These are phyloP conservation scores for Catocala nupta DNA, from an alignment of 2,888 invertebrate species.

Conservation along the genomic window DNA sequence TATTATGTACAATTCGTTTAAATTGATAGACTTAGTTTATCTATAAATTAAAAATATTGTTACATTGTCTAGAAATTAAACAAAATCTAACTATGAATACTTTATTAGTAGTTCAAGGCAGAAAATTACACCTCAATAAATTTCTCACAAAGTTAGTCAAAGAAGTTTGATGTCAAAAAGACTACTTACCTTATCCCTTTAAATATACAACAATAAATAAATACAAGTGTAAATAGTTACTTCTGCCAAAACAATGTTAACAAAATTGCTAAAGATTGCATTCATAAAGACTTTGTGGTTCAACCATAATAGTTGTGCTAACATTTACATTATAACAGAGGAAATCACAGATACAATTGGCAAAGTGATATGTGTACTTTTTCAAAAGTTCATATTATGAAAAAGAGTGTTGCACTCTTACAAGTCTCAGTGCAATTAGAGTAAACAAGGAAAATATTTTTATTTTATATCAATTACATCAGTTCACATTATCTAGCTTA, in stretches of 20 bases:
- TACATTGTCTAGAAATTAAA: neutral
- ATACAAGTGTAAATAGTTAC: constrained; percentile 49
- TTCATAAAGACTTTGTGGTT: constrained; percentile 18
- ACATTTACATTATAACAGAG: constrained; percentile 13
- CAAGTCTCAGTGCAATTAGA: neutral
- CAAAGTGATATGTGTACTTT: constrained; percentile 40
- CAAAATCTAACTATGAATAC: constrained; percentile 41
- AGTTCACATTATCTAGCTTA: too few relatives aligned
- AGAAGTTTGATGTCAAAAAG: constrained; percentile 44
- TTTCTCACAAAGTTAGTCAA: constrained; percentile 38
- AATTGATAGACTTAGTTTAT: neutral
- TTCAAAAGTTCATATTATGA: too few relatives aligned
- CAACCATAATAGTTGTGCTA: constrained; percentile 38
- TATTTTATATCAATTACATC: too few relatives aligned
- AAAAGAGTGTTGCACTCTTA: neutral
- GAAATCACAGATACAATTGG: constrained; percentile 48
- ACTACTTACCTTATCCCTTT: constrained; percentile 34
- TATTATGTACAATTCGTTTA: neutral
- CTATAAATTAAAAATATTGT: too few relatives aligned
- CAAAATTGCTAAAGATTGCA: constrained; percentile 29
- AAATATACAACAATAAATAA: constrained; percentile 51
- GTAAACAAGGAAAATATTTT: neutral
- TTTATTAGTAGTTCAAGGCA: constrained; percentile 52
- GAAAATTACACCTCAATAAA: constrained; percentile 36
- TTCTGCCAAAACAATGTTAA: constrained; percentile 34